Base-by-base conservation (phyloP, 2,888 invertebrate genomes). In the Melanotus villosus region DNA sequence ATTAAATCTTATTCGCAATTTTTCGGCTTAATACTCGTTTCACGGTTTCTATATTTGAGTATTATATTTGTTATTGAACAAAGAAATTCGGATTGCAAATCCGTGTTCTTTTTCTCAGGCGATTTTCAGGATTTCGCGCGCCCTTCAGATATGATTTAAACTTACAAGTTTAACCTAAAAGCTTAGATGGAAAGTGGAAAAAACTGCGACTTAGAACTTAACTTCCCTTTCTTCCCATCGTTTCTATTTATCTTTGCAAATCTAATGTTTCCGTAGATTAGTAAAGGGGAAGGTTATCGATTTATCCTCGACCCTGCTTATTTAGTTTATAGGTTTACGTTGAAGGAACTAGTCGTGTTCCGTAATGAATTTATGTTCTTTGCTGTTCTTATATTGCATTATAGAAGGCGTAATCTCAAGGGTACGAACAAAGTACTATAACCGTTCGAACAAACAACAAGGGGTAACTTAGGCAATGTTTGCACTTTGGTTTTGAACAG, bases 361-460 rank as follows among this genome's bases (percentile, higher is more conserved):
- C 36, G 47, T 58, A 65, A 58, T 65, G 65, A 58, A 58, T 65
- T 65, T 65, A 65, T 57, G 57, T 65, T 57, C 64, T 57, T 65
- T 65, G 56, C 54, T 52, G 54, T 54, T 54, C 52, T 32, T 64
- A 32, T 56, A 56, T 54, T 52, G 30, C 54, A 52, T 36, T 50
- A 23, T 50, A 54, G 41, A 38, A 54, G 34, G 18, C 52, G 30
- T 43, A 59, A 21, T 36, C 56, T 57, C 38, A 57, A 38, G 36
- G 38, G 38, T 38, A 32, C 52, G 32, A 52, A 52, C 32, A 34
- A 52, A 52, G 52, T 32, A 52, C 18, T 52, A 52, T 32, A 52
- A 52, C 52, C 12, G 32, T 10, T 52, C 16, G 32, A 32, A 32
- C 32, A 52, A 52, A 52, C 32, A 52, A 10, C 32, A 52, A 32